phyloP scores from a whole-genome alignment of 1,140 invertebrate genomes.

The Cepaea nemoralis region DNA sequence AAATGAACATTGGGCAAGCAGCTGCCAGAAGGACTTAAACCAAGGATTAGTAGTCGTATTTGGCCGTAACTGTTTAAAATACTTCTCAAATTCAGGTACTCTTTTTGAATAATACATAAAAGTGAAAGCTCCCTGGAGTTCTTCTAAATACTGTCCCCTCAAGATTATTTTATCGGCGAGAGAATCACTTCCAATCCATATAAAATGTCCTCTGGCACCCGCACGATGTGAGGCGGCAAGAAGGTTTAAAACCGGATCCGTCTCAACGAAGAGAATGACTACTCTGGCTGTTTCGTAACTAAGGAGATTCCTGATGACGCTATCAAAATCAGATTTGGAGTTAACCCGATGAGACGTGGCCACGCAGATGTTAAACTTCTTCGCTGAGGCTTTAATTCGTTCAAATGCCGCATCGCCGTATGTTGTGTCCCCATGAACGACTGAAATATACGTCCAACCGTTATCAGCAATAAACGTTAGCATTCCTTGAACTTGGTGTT shows the following conservation, averaged over 20 bases:
- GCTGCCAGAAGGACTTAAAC: not conserved
- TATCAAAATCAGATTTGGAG: not conserved
- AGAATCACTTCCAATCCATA: slow-evolving; percentile 21
- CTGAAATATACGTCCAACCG: slow-evolving; percentile 18
- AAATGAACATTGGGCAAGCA: not conserved
- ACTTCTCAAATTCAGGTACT: not conserved
- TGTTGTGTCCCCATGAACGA: not conserved
- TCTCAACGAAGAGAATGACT: slow-evolving; percentile 6
- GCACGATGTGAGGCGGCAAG: not conserved
- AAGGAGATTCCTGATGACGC: not conserved
- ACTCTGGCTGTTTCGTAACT: not conserved
- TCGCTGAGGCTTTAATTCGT: not conserved
- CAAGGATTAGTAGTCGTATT: slow-evolving; percentile 8
- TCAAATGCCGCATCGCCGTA: slow-evolving; percentile 21
- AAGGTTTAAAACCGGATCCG: not conserved
- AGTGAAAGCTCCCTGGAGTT: not conserved
- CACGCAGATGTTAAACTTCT: not conserved
- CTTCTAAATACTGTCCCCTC: too few species aligned
- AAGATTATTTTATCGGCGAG: not conserved
- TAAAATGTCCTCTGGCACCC: not conserved
- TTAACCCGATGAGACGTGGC: not conserved
- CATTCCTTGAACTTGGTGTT: slow-evolving; percentile 6
- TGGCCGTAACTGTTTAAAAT: not conserved
- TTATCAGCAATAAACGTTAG: slow-evolving; percentile 1
- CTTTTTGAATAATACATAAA: not conserved